Evolutionary conservation across 2,113 vertebrate species (phyloP), one percentile per base, ranked within the genome.

Genomic region (Callipepla squamata): DNA sequence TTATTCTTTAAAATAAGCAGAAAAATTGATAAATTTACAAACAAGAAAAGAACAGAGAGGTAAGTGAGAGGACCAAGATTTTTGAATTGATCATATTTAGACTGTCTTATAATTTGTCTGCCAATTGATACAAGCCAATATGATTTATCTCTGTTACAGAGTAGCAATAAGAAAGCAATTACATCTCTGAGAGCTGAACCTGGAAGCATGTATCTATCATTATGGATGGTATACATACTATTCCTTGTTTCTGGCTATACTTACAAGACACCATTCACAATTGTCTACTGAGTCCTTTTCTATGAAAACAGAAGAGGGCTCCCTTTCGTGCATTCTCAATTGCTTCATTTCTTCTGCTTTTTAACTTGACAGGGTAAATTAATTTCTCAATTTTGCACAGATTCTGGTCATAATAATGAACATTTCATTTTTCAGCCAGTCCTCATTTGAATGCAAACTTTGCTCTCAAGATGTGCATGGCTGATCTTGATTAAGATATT

Each of bases 401-500:
- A 44, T 87, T 91, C 79, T 77, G 44, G 82, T 92, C 57, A 61
- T 15, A 87, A 42, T 83, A 95, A 96, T 78, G 94, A 92, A 87
- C 70, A 87, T 83, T 95, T 85, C 84, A 74, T 50, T 93, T 90
- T 91, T 77, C 85, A 92, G 75, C 85, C 72, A 87, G 87, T 58
- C 59, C 82, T 96, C 93, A 94, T 96, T 91, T 91, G 51, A 73
- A 94, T 96, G 91, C 91, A 94, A 87, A 78, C 61, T 77, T 70
- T 87, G 63, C 66, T 92, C 72, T 91, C 44, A 70, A 83, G 87
- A 95, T 90, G 79, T 87, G 85, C 87, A 94, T 85, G 85, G 59
- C 68, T 94, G 89, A 93, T 96, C 93, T 92, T 92, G 93, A 96
- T 96, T 96, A 96, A 94, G 94, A 96, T 96, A 94, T 94, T 91